Evolutionary conservation across 2,888 invertebrate genomes (phyloP), one percentile per base, ranked within the genome.

Genomic region (Drosophila borealis): DNA sequence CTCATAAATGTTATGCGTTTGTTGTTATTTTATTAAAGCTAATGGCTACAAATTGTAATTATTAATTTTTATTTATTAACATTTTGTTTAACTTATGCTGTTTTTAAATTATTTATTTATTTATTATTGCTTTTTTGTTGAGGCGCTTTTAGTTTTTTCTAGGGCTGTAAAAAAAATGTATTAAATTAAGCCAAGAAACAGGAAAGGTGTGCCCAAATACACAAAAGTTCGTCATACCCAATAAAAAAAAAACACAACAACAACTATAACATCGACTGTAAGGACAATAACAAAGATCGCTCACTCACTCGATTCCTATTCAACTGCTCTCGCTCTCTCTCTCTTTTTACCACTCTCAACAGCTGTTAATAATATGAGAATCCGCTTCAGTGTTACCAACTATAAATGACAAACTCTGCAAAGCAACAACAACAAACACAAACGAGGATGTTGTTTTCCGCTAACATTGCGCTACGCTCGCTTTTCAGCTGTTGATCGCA

Each of bases 1-100:
- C 60, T 70, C 55, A 74, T 79, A 78, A 81, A 84, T 70, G 37
- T 81, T 70, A 70, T 73, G 74, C 76, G 66, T 75, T 45, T 45
- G 21, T 55, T 36, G 46, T 50, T 65, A 41, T 57, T 63, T 48
- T 67, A 46, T 71, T 88, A 86, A 86, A 88, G 81, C 88, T 82
- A 85, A 68, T 76, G 59, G 74, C 88, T 88, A 88, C 60, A 57
- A 77, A 63, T 73, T 77, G 56, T 29, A 48, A 41, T 62, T 53
- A 44, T 70, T 65, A 37, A 4, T 56, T 39, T 39, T 39, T 21
- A 5, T 57, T 49, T 39, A n/a, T 33, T 6, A 51, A 25, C 29
- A 29, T 41, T 63, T 39, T 19, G 2, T 14, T 55, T 44, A 55
- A 29, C 34, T 60, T 51, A 34, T 41, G 14, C 25, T 39, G 17